Base-by-base conservation (phyloP, 2,888 invertebrate genomes). In the Epiblema foenella region DNA sequence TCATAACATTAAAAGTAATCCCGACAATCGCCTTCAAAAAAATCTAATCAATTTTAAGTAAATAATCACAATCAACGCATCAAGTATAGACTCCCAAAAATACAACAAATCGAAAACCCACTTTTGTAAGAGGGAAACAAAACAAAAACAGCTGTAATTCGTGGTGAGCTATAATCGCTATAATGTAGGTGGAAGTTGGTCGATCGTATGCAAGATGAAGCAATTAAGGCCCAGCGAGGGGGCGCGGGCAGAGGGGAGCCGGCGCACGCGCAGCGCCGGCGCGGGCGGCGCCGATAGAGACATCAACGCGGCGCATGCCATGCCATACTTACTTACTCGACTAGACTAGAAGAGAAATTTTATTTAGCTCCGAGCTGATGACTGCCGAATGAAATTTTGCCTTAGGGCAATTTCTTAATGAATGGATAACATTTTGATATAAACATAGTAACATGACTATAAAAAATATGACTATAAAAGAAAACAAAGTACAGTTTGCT, bases 141-240 rank as follows among this genome's bases (percentile, higher is more conserved):
- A 76, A 80, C 76, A 81, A 81, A 83, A 87, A 84, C 85, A 85
- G 84, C 85, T 86, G 85, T 84, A 81, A 78, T 77, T 78, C 78
- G 77, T 79, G 78, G 79, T 78, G 80, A 85, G 84, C 80, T 85
- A 80, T 87, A 88, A 89, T 85, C 85, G 84, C 80, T 85, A 80
- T 87, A 88, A 89, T 85, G 86, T 87, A 85, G 84, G 67, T 71
- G 58, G 86, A 85, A 85, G 85, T 87, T 85, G 85, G 86, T 84
- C 83, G 85, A 87, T 80, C 83, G 88, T 88, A 90, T 89, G 85
- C 88, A 86, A 92, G 91, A 93, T 93, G 92, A 93, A 93, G 93
- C 89, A 92, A 93, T 93, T 93, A 93, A 91, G 91, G 86, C 88
- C 75, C 89, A 86, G 89, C 85, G 85, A 88, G 87, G 79, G 80